phyloP scores from a whole-genome alignment of 2,113 vertebrate species.

The Paramormyrops kingsleyae region DNA sequence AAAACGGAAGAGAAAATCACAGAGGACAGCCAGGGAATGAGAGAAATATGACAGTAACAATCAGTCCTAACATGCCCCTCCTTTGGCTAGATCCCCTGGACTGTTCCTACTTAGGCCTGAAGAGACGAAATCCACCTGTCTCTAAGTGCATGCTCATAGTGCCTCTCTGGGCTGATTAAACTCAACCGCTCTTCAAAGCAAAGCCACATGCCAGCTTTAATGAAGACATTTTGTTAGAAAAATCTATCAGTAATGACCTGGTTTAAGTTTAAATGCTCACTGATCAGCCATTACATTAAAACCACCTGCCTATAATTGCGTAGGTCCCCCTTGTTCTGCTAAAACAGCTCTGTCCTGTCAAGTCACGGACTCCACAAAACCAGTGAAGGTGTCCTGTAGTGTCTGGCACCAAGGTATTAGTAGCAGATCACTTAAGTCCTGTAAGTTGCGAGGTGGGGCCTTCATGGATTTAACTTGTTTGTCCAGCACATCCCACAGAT shows the following conservation, averaged over 20 bases:
- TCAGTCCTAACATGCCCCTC: constrained; percentile 45
- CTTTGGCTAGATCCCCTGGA: not conserved
- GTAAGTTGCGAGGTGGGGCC: not conserved
- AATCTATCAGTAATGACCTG: constrained; percentile 54
- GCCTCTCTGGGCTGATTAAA: constrained; percentile 51
- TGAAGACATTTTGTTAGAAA: constrained; percentile 63
- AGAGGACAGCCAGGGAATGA: constrained; percentile 71
- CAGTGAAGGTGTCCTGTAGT: not conserved
- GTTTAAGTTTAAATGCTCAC: constrained; percentile 48
- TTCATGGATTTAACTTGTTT: not conserved
- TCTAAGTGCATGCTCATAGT: constrained; percentile 18
- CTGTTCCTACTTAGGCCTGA: not conserved
- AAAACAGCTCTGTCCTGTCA: not conserved
- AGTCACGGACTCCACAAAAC: not conserved
- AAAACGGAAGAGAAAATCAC: constrained; percentile 69
- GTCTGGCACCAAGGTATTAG: not conserved
- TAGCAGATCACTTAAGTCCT: not conserved
- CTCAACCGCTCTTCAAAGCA: constrained; percentile 56
- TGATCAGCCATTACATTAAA: not conserved
- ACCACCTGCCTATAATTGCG: constrained; percentile 27
- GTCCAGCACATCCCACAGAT: not conserved
- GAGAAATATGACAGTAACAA: constrained; percentile 84
- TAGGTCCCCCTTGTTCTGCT: constrained; percentile 41
- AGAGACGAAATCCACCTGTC: not conserved
- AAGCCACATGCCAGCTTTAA: constrained; percentile 58